Evolutionary conservation across 2,888 invertebrate genomes (phyloP), one percentile per base, ranked within the genome.

Genomic region (Drosophila vallismaia): DNA sequence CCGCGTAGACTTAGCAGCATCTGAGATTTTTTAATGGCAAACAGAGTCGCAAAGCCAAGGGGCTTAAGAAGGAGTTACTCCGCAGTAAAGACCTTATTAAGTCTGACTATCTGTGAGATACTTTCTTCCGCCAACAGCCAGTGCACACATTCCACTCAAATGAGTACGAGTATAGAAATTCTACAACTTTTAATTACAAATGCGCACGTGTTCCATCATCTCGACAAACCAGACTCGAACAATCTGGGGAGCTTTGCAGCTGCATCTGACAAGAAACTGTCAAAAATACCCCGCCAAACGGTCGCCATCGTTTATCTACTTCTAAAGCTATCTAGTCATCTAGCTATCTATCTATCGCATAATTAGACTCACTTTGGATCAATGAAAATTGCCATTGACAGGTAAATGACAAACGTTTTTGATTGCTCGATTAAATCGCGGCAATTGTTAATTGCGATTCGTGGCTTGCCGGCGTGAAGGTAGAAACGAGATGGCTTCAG

Each of bases 361-460:
- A 79, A 88, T 86, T 88, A 88, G 80, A 64, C 73, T 71, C 62
- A 71, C 62, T 71, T 71, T 45, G 64, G 67, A 57, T 84, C 75
- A 74, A 28, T 75, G 77, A 74, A 84, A 83, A 77, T 82, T 75
- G 75, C 45, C 69, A 70, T 88, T 88, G 88, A 85, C 88, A 85
- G 78, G 72, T 78, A 74, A 85, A 88, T 85, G 83, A 82, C 77
- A 74, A 86, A 83, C 83, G 76, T 67, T 86, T 79, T 79, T 79
- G 74, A 83, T 86, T 86, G 81, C 80, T 78, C 82, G 88, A 83
- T 83, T 88, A 77, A 83, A 83, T 85, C 84, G 77, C 78, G 67
- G 78, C 76, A 76, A 77, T 86, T 75, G 76, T 87, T 83, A 85
- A 83, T 83, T 87, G 87, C 64, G 62, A 62, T 48, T 38, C 46